phyloP scores from a whole-genome alignment of 2,113 vertebrate genomes.

The Sander vitreus region DNA sequence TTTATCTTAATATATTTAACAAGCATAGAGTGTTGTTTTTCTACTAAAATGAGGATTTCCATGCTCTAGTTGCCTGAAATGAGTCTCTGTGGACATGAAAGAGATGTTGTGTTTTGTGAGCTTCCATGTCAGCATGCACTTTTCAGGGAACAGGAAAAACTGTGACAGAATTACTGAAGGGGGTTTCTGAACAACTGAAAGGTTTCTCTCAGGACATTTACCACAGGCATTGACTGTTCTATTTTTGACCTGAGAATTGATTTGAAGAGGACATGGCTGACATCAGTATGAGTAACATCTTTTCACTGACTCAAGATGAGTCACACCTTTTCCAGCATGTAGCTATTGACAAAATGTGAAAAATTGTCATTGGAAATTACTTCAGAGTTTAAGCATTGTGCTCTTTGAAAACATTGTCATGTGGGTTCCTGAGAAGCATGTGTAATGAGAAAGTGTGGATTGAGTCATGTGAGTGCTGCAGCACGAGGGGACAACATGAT shows the following conservation, averaged over 20 bases:
- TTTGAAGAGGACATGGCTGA: conserved; percentile 64
- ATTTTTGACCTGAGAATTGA: conserved; percentile 68
- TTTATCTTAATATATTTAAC: background rate
- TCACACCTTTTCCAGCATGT: conserved; percentile 54
- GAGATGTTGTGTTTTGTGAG: conserved; percentile 68
- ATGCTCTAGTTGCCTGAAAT: conserved; percentile 47
- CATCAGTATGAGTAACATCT: conserved; percentile 77
- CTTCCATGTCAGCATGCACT: conserved; percentile 67
- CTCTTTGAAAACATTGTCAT: conserved; percentile 40
- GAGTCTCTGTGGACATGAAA: conserved; percentile 58
- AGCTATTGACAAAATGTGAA: conserved; percentile 54
- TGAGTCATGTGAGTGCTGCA: conserved; percentile 45
- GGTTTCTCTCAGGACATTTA: conserved; percentile 62
- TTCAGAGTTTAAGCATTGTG: conserved; percentile 20
- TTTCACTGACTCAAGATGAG: conserved; percentile 77
- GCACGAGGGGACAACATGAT: background rate
- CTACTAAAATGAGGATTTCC: conserved; percentile 40
- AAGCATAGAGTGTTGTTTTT: conserved; percentile 23
- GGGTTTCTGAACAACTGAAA: conserved; percentile 67
- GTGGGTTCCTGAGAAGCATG: conserved; percentile 31
- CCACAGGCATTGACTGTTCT: conserved; percentile 66
- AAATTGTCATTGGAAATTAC: conserved; percentile 29
- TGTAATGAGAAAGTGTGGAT: conserved; percentile 35
- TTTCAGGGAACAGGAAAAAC: conserved; percentile 73
- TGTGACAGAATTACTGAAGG: conserved; percentile 61